Percentiles rank a stretch among this genome's conserved stretches.
Conservation (phyloP, 2,888 invertebrate species). For the Oxytorus armatus region DNA sequence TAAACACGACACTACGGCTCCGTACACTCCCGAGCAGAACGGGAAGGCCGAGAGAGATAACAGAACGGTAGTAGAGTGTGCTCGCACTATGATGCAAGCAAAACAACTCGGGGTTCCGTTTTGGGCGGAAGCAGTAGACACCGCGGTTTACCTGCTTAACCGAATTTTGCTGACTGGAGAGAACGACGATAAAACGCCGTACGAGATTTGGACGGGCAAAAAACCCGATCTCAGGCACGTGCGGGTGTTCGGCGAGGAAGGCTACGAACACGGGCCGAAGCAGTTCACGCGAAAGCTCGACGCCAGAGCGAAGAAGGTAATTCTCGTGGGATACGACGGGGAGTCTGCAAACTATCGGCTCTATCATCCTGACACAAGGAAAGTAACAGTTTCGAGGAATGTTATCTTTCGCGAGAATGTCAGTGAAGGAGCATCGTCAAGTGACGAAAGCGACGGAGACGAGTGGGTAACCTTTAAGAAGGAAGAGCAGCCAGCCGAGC, state of each 20-base stretch:
- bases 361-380: slow-evolving; percentile 32
- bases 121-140: slow-evolving; percentile 55
- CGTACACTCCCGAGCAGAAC: slow-evolving; percentile 25
- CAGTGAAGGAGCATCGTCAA: too few relatives aligned
- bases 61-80: slow-evolving; percentile 15
- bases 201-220: slow-evolving; percentile 52
- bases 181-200: slow-evolving; percentile 36
- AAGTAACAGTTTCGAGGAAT: slow-evolving; percentile 20
- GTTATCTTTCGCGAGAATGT: slow-evolving; percentile 13
- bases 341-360: slow-evolving; percentile 60
- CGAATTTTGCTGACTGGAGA: slow-evolving; percentile 14
- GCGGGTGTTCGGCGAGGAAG: slow-evolving; percentile 62
- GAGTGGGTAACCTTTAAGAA: neutral
- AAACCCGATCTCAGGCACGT: slow-evolving; percentile 67
- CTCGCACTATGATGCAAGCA: slow-evolving; percentile 66
- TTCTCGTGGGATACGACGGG: slow-evolving; percentile 60
- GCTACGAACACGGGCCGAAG: slow-evolving; percentile 66
- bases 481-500: neutral
- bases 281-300: slow-evolving; percentile 68
- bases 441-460: neutral
- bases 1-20: slow-evolving; percentile 50
- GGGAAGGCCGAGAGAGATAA: slow-evolving; percentile 9
- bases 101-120: slow-evolving; percentile 31
- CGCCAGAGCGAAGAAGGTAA: slow-evolving; percentile 64
- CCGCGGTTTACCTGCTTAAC: slow-evolving; percentile 44